A percentile compares a stretch with the other conserved stretches of the same genome.
These are phyloP conservation scores for Tetrax tetrax DNA, from an alignment of 2,113 vertebrate genomes.

Conservation along the genomic window DNA sequence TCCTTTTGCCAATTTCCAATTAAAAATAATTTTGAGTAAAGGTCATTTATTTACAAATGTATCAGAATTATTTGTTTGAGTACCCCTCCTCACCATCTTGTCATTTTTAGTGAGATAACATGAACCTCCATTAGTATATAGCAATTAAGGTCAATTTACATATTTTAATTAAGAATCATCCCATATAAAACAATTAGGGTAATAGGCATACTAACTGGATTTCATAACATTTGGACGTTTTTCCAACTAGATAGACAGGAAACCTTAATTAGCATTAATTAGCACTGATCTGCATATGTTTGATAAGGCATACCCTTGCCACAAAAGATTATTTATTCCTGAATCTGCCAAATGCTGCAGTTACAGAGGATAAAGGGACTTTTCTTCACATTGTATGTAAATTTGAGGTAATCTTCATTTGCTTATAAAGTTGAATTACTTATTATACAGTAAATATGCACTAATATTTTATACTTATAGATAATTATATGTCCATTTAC, in stretches of 20 bases:
- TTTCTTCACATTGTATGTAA: slow-evolving; percentile 78
- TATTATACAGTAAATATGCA: slow-evolving; percentile 74
- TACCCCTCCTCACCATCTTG: slow-evolving; percentile 81
- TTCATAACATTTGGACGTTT: slow-evolving; percentile 93
- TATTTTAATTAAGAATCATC: slow-evolving; percentile 91
- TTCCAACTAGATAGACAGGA: slow-evolving; percentile 88
- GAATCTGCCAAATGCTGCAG: slow-evolving; percentile 84
- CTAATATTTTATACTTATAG: slow-evolving; percentile 65
- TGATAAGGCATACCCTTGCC: slow-evolving; percentile 89
- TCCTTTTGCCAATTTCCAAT: slow-evolving; percentile 78
- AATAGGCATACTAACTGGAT: slow-evolving; percentile 89
- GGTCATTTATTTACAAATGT: slow-evolving; percentile 81
- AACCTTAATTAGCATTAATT: slow-evolving; percentile 93
- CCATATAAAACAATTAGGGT: slow-evolving; percentile 93
- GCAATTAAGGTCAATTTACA: slow-evolving; percentile 91
- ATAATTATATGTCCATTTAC: slow-evolving; percentile 63
- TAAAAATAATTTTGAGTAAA: slow-evolving; percentile 80
- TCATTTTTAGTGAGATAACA: slow-evolving; percentile 86
- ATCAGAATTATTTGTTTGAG: slow-evolving; percentile 81
- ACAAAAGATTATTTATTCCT: slow-evolving; percentile 86
- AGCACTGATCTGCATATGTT: slow-evolving; percentile 93
- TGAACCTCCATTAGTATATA: slow-evolving; percentile 89
- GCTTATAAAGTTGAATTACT: slow-evolving; percentile 73
- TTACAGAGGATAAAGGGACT: slow-evolving; percentile 79
- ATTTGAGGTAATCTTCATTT: slow-evolving; percentile 78